Percentiles rank a stretch among this genome's conserved stretches.
Conservation (phyloP, 1,140 invertebrate species). For the Drosophila oshimai region DNA sequence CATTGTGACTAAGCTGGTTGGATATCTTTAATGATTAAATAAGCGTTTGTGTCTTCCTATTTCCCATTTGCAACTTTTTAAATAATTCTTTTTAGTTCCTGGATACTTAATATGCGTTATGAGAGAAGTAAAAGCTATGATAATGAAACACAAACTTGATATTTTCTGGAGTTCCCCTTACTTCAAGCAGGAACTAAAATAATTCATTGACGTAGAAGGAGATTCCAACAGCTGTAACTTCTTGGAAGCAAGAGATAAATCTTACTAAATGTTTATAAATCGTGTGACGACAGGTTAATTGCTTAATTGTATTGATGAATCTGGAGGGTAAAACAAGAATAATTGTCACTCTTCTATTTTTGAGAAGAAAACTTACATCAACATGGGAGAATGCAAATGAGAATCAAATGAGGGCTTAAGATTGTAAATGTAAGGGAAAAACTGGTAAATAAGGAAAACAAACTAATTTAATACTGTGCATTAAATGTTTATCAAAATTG, state of each 20-base stretch:
- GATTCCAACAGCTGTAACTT: conserved; percentile 14
- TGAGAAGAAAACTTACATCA: not conserved
- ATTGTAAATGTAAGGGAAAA: too few species aligned
- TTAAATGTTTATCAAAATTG: too few species aligned
- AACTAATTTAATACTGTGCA: too few species aligned
- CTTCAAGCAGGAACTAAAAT: conserved; percentile 19
- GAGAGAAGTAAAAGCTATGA: not conserved
- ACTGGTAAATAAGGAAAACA: not conserved
- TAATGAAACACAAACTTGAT: not conserved
- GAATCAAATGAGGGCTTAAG: too few species aligned
- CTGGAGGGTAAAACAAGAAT: not conserved
- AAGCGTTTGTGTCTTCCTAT: not conserved
- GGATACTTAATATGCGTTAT: not conserved
- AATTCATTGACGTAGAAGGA: conserved; percentile 14
- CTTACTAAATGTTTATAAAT: conserved; percentile 26
- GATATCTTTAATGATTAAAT: not conserved
- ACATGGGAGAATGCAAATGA: not conserved
- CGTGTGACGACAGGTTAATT: conserved; percentile 45
- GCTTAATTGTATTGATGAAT: conserved; percentile 20
- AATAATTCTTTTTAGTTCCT: not conserved
- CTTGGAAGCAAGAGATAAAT: conserved; percentile 27
- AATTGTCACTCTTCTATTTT: not conserved
- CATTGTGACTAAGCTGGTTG: not conserved
- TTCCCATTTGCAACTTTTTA: not conserved
- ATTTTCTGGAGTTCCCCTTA: conserved; percentile 13